Evolutionary conservation across 1,140 invertebrate genomes (phyloP), one percentile per base, ranked within the genome.

Genomic region (Mylabris phalerata): DNA sequence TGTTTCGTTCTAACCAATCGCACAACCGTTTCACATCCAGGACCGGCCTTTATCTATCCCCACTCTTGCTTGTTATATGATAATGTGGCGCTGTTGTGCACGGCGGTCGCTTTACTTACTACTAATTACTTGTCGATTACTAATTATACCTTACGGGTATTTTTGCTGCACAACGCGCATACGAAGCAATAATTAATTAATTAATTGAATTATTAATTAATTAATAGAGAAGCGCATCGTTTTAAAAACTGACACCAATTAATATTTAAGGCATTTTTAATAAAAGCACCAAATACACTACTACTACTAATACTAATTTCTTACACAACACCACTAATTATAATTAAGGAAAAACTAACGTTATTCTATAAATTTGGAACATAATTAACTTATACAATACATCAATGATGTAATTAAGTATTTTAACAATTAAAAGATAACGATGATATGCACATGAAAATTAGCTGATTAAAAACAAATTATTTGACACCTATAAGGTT

Each of bases 121-220:
- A 70, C 71, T 71, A 70, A 72, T 71, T 71, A 73, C 67, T 63
- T 57, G 65, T 57, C 68, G 67, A 72, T 71, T 70, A 72, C 72
- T 74, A 74, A 74, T 74, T 74, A 73, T 73, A 72, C 70, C 72
- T 74, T 55, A 67, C 67, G 71, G 72, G 69, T 67, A 73, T 72
- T 73, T 73, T 72, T 73, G 69, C 64, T 62, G 62, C 64, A 63
- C 59, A 32, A 32, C 32, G 4, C 7, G 32, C 57, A 60, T 62
- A 66, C 59, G 65, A 65, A 61, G 58, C 65, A 67, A 72, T 72
- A 71, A 70, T 73, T 42, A 42, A n/a, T 7, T 73, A 73, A 73
- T 73, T 72, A 71, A 60, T 67, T 66, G 63, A 59, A 68, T 66
- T 61, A 70, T 70, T 73, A 71, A 71, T 72, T 73, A 73, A 73